Base-by-base conservation (phyloP, 2,113 vertebrate species). In the Tachycineta bicolor region DNA sequence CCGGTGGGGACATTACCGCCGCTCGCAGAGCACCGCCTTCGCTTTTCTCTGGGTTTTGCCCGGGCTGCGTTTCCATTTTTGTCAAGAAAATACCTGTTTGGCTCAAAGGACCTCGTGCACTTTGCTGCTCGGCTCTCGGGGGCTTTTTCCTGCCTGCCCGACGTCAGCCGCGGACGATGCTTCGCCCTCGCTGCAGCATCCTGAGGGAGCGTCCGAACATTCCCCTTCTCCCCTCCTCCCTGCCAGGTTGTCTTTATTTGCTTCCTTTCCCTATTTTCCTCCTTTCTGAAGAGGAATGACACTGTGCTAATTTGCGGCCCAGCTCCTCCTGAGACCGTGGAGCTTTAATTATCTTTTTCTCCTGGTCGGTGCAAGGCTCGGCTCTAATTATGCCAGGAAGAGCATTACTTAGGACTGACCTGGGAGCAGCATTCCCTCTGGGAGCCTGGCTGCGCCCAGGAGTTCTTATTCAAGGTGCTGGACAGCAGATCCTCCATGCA, bases 301-400 rank as follows among this genome's bases (percentile, higher is more conserved):
- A 60, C 83, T 0, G 17, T 22, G 69, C 68, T 87, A 89, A 93
- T 94, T 92, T 58, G 90, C 5, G 37, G 79, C 76, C 64, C 1
- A 6, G 41, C 74, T 86, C 90, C 96, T 89, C 92, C 83, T 33
- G 96, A 95, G 96, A 86, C 53, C 3, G 6, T 15, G 13, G 69
- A 93, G 83, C 44, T 96, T 62, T 97, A 96, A 97, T 97, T 96
- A 94, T 81, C 84, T 92, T 95, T 95, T 90, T 77, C 93, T 92
- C 64, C 6, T 37, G 56, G 2, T 33, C 20, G 81, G 83, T 90
- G 79, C 87, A 67, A 4, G 88, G 87, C 93, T 93, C 0, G 6
- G 90, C 60, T 92, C 11, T 96, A 97, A 97, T 95, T 96, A 93
- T 1, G 68, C 37, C 69, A 56, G 76, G 73, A 81, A 78, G 85